These are phyloP conservation scores for Gambusia yucatana DNA, from an alignment of 2,797 vertebrate species.

Conservation along the genomic window DNA sequence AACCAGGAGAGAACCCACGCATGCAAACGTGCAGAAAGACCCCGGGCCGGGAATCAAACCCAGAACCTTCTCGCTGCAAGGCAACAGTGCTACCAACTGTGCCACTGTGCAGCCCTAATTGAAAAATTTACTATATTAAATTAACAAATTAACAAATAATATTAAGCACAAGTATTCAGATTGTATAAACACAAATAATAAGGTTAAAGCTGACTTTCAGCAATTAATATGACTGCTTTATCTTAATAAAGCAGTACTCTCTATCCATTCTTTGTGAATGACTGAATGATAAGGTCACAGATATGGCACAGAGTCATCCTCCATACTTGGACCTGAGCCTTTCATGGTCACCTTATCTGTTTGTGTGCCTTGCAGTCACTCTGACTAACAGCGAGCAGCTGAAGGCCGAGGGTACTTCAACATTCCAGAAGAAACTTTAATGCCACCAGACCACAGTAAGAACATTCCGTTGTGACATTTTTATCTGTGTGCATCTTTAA, in stretches of 20 bases:
- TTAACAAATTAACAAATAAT: constrained; percentile 5
- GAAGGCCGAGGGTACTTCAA: constrained; percentile 30
- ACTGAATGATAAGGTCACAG: constrained; percentile 19
- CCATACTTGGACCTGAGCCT: constrained; percentile 39
- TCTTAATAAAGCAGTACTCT: constrained; percentile 24
- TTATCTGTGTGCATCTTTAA: constrained; percentile 51
- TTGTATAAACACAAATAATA: neutral
- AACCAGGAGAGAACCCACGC: no score
- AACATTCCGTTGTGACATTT: constrained; percentile 52
- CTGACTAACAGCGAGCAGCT: constrained; percentile 47
- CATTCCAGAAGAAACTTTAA: constrained; percentile 62
- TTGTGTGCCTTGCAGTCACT: constrained; percentile 22
- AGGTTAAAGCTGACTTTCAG: neutral
- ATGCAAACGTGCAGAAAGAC: no score
- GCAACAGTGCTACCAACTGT: no score
- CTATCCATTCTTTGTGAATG: constrained; percentile 26
- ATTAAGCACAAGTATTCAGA: neutral
- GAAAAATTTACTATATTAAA: neutral
- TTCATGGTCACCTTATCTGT: constrained; percentile 42
- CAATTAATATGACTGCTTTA: neutral
- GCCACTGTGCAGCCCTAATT: neutral
- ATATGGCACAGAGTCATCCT: constrained; percentile 60
- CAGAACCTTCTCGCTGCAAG: no score
- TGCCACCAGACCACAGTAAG: constrained; percentile 33
- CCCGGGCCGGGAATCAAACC: no score